Base-by-base conservation (phyloP, 2,888 invertebrate species). In the Andricus curvator region DNA sequence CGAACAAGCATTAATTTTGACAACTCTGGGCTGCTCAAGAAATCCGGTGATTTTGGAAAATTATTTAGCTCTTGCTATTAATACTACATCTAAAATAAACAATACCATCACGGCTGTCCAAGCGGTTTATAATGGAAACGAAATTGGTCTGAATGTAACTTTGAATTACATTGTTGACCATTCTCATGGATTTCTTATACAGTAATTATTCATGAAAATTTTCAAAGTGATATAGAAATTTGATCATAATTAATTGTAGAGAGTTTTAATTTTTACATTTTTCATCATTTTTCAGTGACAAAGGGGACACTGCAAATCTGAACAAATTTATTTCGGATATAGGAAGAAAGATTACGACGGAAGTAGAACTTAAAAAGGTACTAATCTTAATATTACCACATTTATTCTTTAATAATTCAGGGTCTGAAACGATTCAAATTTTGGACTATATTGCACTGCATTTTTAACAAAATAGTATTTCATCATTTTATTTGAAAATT, bases 121-220 rank as follows among this genome's bases (percentile, higher is more conserved):
- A 56, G 11, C 70, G 17, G 70, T 74, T 20, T 74, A 74, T 29
- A 29, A 25, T 48, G 17, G 6, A 48, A 74, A 51, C 17, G 70
- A 51, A 20, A 51, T 74, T 74, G 70, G 70, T 8, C 48, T 74
- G 8, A n/a, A 56, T 29, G 70, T 74, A 29, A 8, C 70, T 8
- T 9, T 74, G 13, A 11, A 74, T 5, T 74, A 56, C 17, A 74
- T 74, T 74, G n/a, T 29, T 29, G 17, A 29, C 1, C 20, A 74
- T 13, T 29, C 29, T 22, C 6, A 25, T 29, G 20, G 11, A 20
- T 51, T 74, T 51, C 9, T 51, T 17, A n/a, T 17, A 33, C 48
- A 51, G 70, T 74, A 51, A 74, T 51, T n/a, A 22, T 20, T 22
- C 22, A 1, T n/a, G 8, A n/a, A 41, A n/a, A 37, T 41, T n/a